Evolutionary conservation across 2,888 invertebrate species (phyloP).

Genomic region (Yponomeuta evonymella): DNA sequence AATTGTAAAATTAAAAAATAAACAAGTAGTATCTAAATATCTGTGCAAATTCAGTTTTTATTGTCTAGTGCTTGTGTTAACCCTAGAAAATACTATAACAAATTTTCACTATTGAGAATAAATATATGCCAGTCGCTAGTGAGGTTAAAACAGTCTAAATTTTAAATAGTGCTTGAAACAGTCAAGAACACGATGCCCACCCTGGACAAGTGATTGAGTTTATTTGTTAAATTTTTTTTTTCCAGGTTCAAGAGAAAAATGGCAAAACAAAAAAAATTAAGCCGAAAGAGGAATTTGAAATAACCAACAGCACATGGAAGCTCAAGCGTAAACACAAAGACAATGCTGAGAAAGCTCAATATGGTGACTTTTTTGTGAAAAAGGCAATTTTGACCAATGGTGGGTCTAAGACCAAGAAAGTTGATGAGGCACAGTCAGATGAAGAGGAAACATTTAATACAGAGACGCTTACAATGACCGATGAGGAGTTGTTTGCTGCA

Average conservation of each 20-base stretch:
- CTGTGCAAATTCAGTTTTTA: no score
- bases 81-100: no score
- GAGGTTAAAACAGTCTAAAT: no score
- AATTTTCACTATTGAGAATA: no score
- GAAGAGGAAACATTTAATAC: conserved; percentile 35
- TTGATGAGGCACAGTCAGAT: conserved; percentile 41
- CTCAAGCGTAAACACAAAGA: conserved; percentile 43
- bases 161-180: no score
- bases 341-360: conserved; percentile 35
- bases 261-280: conserved; percentile 63
- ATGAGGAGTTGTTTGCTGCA: conserved; percentile 86
- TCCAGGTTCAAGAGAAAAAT: conserved; percentile 55
- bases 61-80: no score
- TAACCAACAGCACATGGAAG: conserved; percentile 60
- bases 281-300: conserved; percentile 48
- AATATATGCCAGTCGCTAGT: no score
- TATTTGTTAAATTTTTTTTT: background rate
- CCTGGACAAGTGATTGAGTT: no score
- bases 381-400: conserved; percentile 53
- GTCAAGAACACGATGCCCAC: no score
- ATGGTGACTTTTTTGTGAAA: conserved; percentile 55
- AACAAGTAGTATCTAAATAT: no score
- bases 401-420: conserved; percentile 41
- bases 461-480: conserved; percentile 72
- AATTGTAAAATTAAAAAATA: no score